Evolutionary conservation across 2,888 invertebrate genomes (phyloP), one percentile per base, ranked within the genome.

Genomic region (Sisyra terminalis): DNA sequence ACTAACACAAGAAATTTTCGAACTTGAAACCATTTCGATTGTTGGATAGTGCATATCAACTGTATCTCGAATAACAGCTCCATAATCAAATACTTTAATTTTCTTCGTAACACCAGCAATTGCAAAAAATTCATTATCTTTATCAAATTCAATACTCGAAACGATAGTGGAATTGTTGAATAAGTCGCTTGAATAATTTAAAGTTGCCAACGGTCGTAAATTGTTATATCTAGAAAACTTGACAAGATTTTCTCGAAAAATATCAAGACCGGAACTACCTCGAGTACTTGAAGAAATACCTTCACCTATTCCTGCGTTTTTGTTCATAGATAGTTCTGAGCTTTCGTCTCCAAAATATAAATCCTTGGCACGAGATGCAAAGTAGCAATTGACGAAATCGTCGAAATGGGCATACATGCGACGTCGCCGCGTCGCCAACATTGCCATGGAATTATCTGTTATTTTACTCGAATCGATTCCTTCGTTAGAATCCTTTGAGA

Each of bases 81-180:
- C 76, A 62, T 87, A 93, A 59, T 93, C 90, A 63, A 86, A 93
- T 41, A 89, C 82, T 67, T 93, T 93, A 45, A 94, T 93, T 46
- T 88, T 75, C 59, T 89, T 90, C 1, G 92, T 92, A 9, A 94
- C 92, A 3, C 94, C 93, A 29, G 93, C 93, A 51, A 94, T 90
- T 0, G 93, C 93, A 64, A 94, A 92, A 61, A 82, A 85, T 65
- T 94, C 92, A 58, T 87, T 84, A 62, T 94, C 93, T 61, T 90
- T 87, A 59, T 94, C 93, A 65, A 94, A 94, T 63, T 93, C 93
- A 51, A 94, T 92, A 52, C 90, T 90, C 16, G 85, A 85, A 4
- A 86, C 86, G 49, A 87, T 86, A 4, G 83, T 86, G 3, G 83
- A 84, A 56, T 80, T 83, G 57, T 84, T 86, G 58, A 86, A 84